These are phyloP conservation scores for Thunnus thynnus DNA, from an alignment of 2,113 vertebrate genomes.

Conservation along the genomic window DNA sequence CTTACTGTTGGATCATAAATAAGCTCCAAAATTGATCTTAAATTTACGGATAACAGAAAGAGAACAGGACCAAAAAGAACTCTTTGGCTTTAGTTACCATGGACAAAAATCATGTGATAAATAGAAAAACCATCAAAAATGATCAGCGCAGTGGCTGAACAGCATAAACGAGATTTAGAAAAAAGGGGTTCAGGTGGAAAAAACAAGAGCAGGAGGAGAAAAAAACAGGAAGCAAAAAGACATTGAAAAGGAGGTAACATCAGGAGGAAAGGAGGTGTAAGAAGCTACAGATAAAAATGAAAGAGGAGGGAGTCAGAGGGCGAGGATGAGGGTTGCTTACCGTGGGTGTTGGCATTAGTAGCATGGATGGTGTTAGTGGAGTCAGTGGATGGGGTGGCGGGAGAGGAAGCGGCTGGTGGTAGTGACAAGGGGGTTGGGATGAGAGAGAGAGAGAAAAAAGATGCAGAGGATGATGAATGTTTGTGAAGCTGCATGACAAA, in stretches of 20 bases:
- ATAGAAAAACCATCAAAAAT: neutral
- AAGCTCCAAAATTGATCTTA: neutral
- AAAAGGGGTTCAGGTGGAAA: neutral
- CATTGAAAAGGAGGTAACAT: neutral
- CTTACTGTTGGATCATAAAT: neutral
- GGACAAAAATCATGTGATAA: neutral
- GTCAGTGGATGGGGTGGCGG: constrained; percentile 90
- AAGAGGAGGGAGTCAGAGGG: neutral
- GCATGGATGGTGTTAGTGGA: constrained; percentile 92
- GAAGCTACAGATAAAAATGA: neutral
- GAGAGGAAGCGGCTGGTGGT: constrained; percentile 81
- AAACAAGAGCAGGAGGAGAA: neutral
- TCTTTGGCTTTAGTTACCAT: no score
- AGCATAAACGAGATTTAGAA: neutral
- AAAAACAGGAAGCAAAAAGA: neutral
- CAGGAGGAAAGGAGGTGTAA: neutral
- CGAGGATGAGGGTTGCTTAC: constrained; percentile 79
- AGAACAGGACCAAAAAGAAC: neutral
- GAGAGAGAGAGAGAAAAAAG: constrained; percentile 44
- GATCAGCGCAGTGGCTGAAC: neutral
- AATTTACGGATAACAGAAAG: neutral
- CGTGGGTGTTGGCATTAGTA: constrained; percentile 91
- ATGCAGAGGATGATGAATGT: constrained; percentile 58
- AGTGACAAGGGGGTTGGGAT: constrained; percentile 37
- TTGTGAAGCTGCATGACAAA: constrained; percentile 6